A percentile compares a stretch with the other conserved stretches of the same genome.
phyloP scores from a whole-genome alignment of 2,888 invertebrate species.

The Agrochola macilenta region DNA sequence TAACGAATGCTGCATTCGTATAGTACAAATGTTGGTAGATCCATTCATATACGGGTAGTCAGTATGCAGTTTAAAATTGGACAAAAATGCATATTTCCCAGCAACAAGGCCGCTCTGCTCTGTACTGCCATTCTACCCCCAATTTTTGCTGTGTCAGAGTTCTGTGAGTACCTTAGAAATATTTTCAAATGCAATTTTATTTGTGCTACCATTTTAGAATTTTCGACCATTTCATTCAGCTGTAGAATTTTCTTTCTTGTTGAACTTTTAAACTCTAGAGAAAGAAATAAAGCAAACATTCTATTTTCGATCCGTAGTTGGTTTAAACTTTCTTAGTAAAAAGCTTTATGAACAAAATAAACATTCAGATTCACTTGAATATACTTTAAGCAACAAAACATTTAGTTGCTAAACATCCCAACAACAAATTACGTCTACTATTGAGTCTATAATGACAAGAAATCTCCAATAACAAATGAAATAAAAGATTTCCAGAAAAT shows the following conservation, averaged over 20 bases:
- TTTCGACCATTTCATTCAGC: slow-evolving; percentile 1
- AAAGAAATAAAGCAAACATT: neutral
- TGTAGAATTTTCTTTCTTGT: no score
- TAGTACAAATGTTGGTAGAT: neutral
- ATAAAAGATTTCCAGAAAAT: slow-evolving; percentile 48
- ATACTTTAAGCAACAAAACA: neutral
- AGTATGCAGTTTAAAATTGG: slow-evolving; percentile 43
- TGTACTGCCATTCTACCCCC: slow-evolving; percentile 22
- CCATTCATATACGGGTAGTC: slow-evolving; percentile 31
- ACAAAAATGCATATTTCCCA: slow-evolving; percentile 53
- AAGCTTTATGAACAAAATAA: no score
- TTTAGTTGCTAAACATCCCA: neutral
- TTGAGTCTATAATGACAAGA: slow-evolving; percentile 16
- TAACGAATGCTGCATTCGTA: neutral
- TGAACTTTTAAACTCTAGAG: neutral
- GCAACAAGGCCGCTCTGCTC: slow-evolving; percentile 14
- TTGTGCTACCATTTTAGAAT: neutral
- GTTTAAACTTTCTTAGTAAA: neutral
- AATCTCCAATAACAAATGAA: slow-evolving; percentile 42
- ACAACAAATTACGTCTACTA: slow-evolving; percentile 16
- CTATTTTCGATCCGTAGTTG: neutral
- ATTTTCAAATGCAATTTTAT: slow-evolving; percentile 41
- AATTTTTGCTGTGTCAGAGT: slow-evolving; percentile 36
- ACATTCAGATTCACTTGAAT: neutral
- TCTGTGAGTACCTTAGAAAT: slow-evolving; percentile 34